Evolutionary conservation across 2,888 invertebrate genomes (phyloP).

Genomic region (Pollenia labialis): DNA sequence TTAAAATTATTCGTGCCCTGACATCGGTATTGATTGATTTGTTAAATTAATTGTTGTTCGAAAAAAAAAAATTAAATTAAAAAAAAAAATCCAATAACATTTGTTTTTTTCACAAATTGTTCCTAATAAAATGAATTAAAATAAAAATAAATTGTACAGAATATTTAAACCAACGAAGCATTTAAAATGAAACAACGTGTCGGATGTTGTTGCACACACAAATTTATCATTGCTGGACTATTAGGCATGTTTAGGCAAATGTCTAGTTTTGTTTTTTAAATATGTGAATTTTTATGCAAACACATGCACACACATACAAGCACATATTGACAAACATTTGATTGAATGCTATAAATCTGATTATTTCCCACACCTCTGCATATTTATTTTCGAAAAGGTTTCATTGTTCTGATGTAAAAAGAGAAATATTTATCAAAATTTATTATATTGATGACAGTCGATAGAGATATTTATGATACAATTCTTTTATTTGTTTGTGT

Average conservation of each 20-base stretch:
- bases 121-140: slow-evolving; percentile 46
- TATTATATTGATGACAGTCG: slow-evolving; percentile 54
- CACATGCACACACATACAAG: no score
- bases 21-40: slow-evolving; percentile 64
- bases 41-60: slow-evolving; percentile 65
- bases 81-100: slow-evolving; percentile 9
- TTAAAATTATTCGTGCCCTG: slow-evolving; percentile 27
- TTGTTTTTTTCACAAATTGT: slow-evolving; percentile 34
- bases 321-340: no score
- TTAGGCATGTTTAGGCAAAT: no score
- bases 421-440: slow-evolving; percentile 29
- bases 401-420: not conserved
- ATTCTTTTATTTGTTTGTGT: no score
- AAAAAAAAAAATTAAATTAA: slow-evolving; percentile 11
- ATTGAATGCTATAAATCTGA: no score
- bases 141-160: not conserved
- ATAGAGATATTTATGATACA: slow-evolving; percentile 16
- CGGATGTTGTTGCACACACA: slow-evolving; percentile 21
- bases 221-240: not conserved
- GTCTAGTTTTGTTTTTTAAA: no score
- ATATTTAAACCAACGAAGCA: slow-evolving; percentile 16
- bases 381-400: no score
- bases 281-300: no score
- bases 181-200: slow-evolving; percentile 8
- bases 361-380: no score